Percentiles rank a stretch among this genome's conserved stretches.
phyloP scores from a whole-genome alignment of 2,888 invertebrate species.

The Dromius quadrimaculatus region DNA sequence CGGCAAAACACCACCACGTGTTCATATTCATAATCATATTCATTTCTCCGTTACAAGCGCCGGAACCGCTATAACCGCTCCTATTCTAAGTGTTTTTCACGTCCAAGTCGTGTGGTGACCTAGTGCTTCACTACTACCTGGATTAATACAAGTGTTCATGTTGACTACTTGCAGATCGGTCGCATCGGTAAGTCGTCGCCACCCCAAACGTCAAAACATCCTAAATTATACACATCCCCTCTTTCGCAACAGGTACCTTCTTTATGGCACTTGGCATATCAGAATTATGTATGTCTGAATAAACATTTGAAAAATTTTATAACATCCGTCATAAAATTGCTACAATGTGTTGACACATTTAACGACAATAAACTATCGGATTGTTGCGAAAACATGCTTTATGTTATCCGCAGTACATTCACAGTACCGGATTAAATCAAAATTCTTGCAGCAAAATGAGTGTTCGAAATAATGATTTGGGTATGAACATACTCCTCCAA shows the following conservation, averaged over 20 bases:
- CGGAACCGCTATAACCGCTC: background rate
- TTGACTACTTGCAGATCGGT: conserved; percentile 53
- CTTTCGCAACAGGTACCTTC: too few relatives aligned
- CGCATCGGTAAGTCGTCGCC: conserved; percentile 43
- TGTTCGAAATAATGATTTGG: too few relatives aligned
- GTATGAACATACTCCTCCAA: too few relatives aligned
- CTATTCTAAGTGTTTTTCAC: too few relatives aligned
- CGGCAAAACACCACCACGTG: conserved; percentile 22
- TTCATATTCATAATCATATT: background rate
- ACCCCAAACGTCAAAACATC: background rate
- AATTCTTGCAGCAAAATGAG: too few relatives aligned
- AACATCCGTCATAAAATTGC: background rate
- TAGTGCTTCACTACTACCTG: background rate
- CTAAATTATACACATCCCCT: background rate
- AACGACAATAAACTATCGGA: too few relatives aligned
- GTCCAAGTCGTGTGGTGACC: background rate
- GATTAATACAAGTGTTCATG: conserved; percentile 53
- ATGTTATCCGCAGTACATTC: background rate
- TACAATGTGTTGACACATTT: too few relatives aligned
- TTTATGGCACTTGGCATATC: too few relatives aligned
- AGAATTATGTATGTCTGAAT: too few relatives aligned
- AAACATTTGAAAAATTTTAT: too few relatives aligned
- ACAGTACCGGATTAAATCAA: background rate
- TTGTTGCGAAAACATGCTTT: conserved; percentile 1
- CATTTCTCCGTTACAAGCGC: background rate